Evolutionary conservation across 2,113 vertebrate species (phyloP).

Genomic region (Mixornis gularis): DNA sequence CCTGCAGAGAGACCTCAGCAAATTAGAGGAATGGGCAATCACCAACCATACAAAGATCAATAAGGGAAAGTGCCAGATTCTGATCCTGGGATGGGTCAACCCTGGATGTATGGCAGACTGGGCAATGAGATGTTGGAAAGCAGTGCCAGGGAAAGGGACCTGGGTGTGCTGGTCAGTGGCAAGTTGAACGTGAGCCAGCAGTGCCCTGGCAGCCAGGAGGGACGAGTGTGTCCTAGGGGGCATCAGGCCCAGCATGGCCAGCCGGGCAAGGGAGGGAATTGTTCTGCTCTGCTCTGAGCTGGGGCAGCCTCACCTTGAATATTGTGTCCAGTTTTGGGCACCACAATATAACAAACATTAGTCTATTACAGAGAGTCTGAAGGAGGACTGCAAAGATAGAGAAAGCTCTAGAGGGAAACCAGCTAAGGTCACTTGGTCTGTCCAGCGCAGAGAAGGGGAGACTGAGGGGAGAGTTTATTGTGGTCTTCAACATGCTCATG

Average conservation of each 20-base stretch:
- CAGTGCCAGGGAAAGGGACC: accelerated
- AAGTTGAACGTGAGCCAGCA: background rate
- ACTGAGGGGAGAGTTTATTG: background rate
- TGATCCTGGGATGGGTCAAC: background rate
- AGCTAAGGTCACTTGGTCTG: background rate
- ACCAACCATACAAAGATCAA: background rate
- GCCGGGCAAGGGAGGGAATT: background rate
- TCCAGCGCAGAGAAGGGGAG: background rate
- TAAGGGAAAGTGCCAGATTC: background rate
- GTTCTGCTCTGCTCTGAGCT: accelerated
- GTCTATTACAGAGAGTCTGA: background rate
- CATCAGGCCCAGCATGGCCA: accelerated
- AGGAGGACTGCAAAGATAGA: background rate
- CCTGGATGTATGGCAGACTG: accelerated
- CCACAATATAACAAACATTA: background rate
- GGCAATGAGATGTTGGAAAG: background rate
- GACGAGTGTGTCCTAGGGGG: accelerated
- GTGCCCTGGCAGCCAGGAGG: background rate
- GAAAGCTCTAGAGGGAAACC: background rate
- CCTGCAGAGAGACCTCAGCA: background rate
- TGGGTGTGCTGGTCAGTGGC: accelerated
- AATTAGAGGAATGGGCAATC: background rate
- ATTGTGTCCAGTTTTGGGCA: too few species aligned
- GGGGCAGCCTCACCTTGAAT: background rate
- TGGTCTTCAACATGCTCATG: background rate